A percentile compares a stretch with the other conserved stretches of the same genome.
phyloP scores from a whole-genome alignment of 2,888 invertebrate genomes.

The Drosophila crucigera region DNA sequence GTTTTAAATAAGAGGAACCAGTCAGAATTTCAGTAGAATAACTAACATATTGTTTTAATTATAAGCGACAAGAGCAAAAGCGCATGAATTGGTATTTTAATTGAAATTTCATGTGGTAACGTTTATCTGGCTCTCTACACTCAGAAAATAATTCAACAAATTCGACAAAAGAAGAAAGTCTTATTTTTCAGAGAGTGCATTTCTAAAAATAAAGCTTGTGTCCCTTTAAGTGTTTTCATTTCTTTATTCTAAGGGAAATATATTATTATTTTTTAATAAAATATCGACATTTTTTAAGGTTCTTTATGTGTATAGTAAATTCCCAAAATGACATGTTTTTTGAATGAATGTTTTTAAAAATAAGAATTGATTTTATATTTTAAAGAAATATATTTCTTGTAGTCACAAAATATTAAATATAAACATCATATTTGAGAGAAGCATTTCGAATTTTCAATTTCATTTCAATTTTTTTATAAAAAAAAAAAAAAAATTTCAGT shows the following conservation, averaged over 20 bases:
- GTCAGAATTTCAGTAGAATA: conserved; percentile 11
- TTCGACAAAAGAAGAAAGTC: not conserved
- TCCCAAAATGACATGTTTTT: not conserved
- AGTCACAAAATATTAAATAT: no score
- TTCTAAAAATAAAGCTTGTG: not conserved
- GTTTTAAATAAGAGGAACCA: conserved; percentile 3
- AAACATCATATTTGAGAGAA: no score
- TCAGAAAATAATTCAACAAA: not conserved
- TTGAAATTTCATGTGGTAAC: conserved; percentile 77
- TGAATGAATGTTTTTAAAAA: no score
- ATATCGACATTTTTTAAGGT: not conserved
- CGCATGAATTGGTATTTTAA: conserved; percentile 72
- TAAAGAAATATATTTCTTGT: not conserved
- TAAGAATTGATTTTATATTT: not conserved
- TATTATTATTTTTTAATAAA: not conserved
- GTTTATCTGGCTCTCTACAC: conserved; percentile 13
- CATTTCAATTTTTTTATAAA: not conserved
- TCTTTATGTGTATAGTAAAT: not conserved
- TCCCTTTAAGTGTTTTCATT: no score
- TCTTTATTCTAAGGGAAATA: not conserved
- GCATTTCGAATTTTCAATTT: not conserved
- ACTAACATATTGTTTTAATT: conserved; percentile 65
- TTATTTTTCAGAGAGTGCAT: not conserved
- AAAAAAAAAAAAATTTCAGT: fast-evolving
- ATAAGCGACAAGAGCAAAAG: conserved; percentile 42